phyloP scores from a whole-genome alignment of 2,888 invertebrate species.

The Hipparchia sbordonii region DNA sequence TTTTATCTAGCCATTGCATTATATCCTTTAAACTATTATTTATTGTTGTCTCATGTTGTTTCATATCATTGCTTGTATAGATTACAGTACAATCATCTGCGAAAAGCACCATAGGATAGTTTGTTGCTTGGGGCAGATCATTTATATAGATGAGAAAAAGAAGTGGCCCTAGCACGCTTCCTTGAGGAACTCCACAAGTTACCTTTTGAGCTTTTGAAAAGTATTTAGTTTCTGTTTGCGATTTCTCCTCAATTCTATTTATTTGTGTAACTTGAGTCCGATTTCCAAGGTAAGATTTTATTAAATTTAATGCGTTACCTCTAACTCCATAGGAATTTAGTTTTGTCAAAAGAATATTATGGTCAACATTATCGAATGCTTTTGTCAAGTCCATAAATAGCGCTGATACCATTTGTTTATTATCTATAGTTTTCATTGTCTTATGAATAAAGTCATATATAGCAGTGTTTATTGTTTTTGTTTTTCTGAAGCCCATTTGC shows the following conservation, averaged over 20 bases:
- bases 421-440: neutral
- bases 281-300: neutral
- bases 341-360: neutral
- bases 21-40: neutral
- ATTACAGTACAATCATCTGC: neutral
- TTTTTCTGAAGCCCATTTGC: too few species aligned
- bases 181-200: neutral
- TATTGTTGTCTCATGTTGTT: neutral
- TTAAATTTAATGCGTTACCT: neutral
- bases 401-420: neutral
- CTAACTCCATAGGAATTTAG: neutral
- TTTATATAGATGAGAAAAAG: neutral
- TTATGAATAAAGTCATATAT: too few species aligned
- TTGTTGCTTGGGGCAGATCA: constrained; percentile 1
- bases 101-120: neutral
- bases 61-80: neutral
- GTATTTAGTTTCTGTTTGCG: neutral
- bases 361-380: neutral
- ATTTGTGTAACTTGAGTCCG: neutral
- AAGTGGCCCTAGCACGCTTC: constrained; percentile 1
- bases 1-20: neutral
- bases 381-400: constrained; percentile 8
- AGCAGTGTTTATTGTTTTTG: too few species aligned
- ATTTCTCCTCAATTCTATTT: neutral
- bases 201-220: neutral